Percentiles rank a stretch among this genome's conserved stretches.
phyloP scores from a whole-genome alignment of 2,113 vertebrate genomes.

The Tympanuchus pallidicinctus region DNA sequence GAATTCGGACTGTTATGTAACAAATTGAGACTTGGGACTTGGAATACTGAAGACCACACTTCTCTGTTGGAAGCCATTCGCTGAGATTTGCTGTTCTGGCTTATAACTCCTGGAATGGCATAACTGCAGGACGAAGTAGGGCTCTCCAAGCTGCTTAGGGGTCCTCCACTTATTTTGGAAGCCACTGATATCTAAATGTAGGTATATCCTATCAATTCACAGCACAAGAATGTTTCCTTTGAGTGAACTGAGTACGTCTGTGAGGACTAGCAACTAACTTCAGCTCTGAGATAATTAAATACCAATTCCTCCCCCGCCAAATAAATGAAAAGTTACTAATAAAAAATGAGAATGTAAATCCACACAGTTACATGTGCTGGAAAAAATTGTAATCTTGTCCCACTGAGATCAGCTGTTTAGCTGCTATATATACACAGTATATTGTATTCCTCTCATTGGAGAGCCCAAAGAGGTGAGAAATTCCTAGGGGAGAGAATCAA shows the following conservation, averaged over 20 bases:
- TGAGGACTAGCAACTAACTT: neutral
- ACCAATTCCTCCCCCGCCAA: neutral
- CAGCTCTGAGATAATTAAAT: neutral
- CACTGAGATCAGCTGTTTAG: slow-evolving; percentile 61
- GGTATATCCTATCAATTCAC: neutral
- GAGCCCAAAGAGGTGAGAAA: slow-evolving; percentile 32
- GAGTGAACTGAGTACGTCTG: neutral
- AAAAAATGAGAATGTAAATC: slow-evolving; percentile 32
- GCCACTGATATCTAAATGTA: neutral
- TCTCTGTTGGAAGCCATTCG: neutral
- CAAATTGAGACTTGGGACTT: neutral
- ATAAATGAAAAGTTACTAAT: neutral
- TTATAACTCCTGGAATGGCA: neutral
- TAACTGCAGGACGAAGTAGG: neutral
- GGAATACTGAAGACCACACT: neutral
- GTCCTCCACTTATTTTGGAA: neutral
- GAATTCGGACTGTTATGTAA: neutral
- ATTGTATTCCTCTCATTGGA: slow-evolving; percentile 48
- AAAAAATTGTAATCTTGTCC: slow-evolving; percentile 67
- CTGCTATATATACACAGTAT: slow-evolving; percentile 63
- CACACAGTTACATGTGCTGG: slow-evolving; percentile 52
- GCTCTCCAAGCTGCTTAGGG: neutral
- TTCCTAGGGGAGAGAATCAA: neutral
- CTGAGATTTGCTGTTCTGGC: neutral
- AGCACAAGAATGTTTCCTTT: neutral